These are phyloP conservation scores for Drosophila santomea DNA, from an alignment of 1,140 invertebrate species.

Conservation along the genomic window DNA sequence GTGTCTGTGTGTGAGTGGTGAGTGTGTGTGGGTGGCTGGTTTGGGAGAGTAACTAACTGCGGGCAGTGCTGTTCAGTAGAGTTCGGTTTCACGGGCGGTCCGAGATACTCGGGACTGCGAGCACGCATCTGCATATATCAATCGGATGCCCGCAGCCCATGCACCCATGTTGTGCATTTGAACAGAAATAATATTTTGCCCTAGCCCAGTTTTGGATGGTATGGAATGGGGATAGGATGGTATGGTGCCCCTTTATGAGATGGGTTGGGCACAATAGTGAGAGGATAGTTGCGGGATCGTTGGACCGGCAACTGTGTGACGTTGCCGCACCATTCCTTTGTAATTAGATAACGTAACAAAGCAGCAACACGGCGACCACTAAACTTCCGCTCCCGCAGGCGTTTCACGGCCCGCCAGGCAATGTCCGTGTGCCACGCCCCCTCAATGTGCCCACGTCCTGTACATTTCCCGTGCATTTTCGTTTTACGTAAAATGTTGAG, in stretches of 20 bases:
- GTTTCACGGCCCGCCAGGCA: slow-evolving; percentile 33
- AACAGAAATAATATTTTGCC: slow-evolving; percentile 64
- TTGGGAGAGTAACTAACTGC: slow-evolving; percentile 59
- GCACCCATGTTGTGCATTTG: slow-evolving; percentile 47
- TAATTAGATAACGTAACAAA: slow-evolving; percentile 80
- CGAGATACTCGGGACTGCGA: slow-evolving; percentile 23
- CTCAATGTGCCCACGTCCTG: not conserved
- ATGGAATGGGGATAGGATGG: no score
- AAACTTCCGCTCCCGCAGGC: slow-evolving; percentile 55
- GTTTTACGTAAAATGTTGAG: slow-evolving; percentile 66
- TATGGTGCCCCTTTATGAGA: no score
- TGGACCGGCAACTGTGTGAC: slow-evolving; percentile 58
- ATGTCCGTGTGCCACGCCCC: slow-evolving; percentile 10
- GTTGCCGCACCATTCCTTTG: slow-evolving; percentile 76
- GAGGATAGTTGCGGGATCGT: slow-evolving; percentile 22
- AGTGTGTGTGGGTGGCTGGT: slow-evolving; percentile 15
- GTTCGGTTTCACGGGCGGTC: slow-evolving; percentile 22
- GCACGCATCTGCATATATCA: slow-evolving; percentile 44
- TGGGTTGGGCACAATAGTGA: not conserved
- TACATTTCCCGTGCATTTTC: slow-evolving; percentile 48
- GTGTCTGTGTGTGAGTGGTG: slow-evolving; percentile 4
- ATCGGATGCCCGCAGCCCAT: slow-evolving; percentile 52
- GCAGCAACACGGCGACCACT: slow-evolving; percentile 68
- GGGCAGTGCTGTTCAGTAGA: slow-evolving; percentile 29
- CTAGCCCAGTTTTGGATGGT: slow-evolving; percentile 3